phyloP scores from a whole-genome alignment of 2,797 vertebrate genomes.

The Podargus strigoides region DNA sequence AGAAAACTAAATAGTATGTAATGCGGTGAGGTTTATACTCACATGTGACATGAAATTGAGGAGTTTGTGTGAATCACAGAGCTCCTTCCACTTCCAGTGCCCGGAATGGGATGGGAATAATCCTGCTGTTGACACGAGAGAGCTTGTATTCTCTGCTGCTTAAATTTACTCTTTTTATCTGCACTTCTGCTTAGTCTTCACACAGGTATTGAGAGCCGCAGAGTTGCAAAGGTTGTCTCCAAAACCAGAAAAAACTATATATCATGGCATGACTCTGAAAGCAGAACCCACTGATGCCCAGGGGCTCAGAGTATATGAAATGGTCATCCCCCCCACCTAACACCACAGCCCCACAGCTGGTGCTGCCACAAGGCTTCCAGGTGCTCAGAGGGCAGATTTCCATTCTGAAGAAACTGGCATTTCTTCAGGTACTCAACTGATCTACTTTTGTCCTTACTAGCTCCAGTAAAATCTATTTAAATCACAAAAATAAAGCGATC shows the following conservation, averaged over 20 bases:
- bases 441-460: background rate
- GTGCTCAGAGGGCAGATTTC: background rate
- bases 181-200: background rate
- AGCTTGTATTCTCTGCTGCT: background rate
- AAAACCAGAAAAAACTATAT: background rate
- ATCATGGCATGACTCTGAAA: background rate
- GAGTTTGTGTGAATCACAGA: background rate
- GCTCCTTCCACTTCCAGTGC: background rate
- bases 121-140: background rate
- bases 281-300: background rate
- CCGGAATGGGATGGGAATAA: background rate
- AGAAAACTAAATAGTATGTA: background rate
- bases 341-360: background rate
- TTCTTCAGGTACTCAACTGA: background rate
- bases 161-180: background rate
- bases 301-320: background rate
- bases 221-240: background rate
- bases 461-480: background rate
- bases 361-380: background rate
- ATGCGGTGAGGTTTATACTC: background rate
- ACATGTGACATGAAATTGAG: background rate
- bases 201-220: background rate
- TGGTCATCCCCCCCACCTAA: background rate
- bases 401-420: background rate
- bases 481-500: background rate